Base-by-base conservation (phyloP, 30 jellyfish, hydroid and myxozoan species). In the Euphysa ruthae region DNA sequence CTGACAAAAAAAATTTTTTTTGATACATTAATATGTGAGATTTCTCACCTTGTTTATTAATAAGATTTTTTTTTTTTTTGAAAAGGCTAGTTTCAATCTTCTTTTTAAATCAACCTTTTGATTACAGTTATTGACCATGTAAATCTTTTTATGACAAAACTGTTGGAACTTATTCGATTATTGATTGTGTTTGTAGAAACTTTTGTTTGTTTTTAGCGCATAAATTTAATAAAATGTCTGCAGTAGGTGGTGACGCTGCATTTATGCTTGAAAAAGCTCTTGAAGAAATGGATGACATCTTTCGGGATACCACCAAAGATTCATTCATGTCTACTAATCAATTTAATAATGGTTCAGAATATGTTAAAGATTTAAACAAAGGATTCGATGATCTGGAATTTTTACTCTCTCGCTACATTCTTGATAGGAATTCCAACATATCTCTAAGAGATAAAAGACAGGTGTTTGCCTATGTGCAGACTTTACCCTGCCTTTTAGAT, bases 181-280 rank as follows among this genome's bases (percentile, higher is more conserved):
- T n/a, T n/a, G n/a, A n/a, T n/a, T n/a, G n/a, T n/a, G n/a, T n/a
- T n/a, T n/a, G n/a, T n/a, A n/a, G n/a, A n/a, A n/a, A n/a, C n/a
- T n/a, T n/a, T n/a, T n/a, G n/a, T n/a, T n/a, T n/a, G n/a, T n/a
- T n/a, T n/a, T n/a, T n/a, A n/a, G n/a, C n/a, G n/a, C n/a, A n/a
- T 10, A 46, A 46, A 46, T 5, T 46, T 46, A 46, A 46, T n/a
- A 70, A 70, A 28, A 88, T 88, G 97, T 88, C 94, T 6, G 94
- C 97, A 0, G 94, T 88, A 21, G 97, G 97, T 15, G 66, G 93
- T 30, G 97, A 88, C 64, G 97, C 97, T 14, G 97, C 94, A 10
- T 79, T 76, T 69, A 74, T 88, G 97, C 81, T 88, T 56, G 97
- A 88, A 64, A 88, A 50, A 49, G 97, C 97, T 4, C 82, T 88